Evolutionary conservation across 92 coral and sea anemone genomes (phyloP), one percentile per base, ranked within the genome.

Genomic region (Palythoa grandis): DNA sequence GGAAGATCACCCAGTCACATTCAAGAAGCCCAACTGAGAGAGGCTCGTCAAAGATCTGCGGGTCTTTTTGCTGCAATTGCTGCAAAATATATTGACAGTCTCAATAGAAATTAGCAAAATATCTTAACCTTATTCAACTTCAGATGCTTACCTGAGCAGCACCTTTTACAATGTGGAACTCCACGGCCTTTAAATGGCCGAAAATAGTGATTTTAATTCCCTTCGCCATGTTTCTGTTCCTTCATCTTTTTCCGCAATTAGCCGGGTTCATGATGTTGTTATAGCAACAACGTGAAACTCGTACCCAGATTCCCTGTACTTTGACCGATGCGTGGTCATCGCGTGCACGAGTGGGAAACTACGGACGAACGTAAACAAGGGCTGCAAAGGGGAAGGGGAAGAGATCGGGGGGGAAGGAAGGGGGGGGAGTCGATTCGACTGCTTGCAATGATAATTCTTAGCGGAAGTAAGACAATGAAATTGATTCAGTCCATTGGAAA

Each of bases 181-280:
- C 98, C 60, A 93, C 99, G 60, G 92, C 95, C 92, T 95, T 97
- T 56, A 97, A 91, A 25, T 91, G 96, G 5, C 99, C 99, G 61
- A 91, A 86, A 47, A 93, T 92, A 3, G 94, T 85, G 1, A 97
- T 69, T 37, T 89, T 85, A 47, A 90, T 93, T 70, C 87, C 87
- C 78, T 85, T 96, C 92, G 96, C 99, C 99, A 97, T 97, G 73
- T 92, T 93, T 78, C 68, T 52, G 70, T 80, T 14, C 70, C 20
- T 77, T 57, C 84, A 79, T 79, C 37, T 40, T 78, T 29, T 63
- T 56, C 61, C 11, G 16, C n/a, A 16, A 54, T 2, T 48, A 23
- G 5, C 39, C 66, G 67, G 66, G 93, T 22, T 29, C 35, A 82
- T 52, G 82, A 76, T 78, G 96, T 93, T 87, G 89, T 72, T 76